phyloP scores from a whole-genome alignment of 2,888 invertebrate species.

The Microplitis manilae region DNA sequence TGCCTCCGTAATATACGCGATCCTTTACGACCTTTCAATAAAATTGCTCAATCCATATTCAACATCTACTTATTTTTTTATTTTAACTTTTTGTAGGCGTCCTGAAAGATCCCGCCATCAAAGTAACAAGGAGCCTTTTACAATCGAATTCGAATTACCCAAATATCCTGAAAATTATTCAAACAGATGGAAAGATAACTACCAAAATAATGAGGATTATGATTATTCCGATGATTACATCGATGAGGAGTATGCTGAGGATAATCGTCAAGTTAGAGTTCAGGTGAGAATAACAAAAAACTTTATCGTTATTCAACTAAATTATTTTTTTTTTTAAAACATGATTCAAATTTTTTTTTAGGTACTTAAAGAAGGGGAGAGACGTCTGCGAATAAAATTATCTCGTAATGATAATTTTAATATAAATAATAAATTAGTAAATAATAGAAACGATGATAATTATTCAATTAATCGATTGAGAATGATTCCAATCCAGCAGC shows the following conservation, averaged over 20 bases:
- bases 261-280: conserved; percentile 52
- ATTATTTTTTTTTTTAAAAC: conserved; percentile 33
- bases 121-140: conserved; percentile 54
- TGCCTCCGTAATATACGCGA: background rate
- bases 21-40: background rate
- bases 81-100: conserved; percentile 45
- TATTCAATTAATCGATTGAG: background rate
- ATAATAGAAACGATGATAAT: background rate
- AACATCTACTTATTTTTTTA: background rate
- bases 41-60: background rate
- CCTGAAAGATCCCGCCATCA: conserved; percentile 36
- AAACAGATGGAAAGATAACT: background rate
- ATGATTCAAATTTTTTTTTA: conserved; percentile 39
- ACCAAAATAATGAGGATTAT: background rate
- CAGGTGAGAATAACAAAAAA: conserved; percentile 46
- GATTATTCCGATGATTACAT: conserved; percentile 30
- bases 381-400: conserved; percentile 57
- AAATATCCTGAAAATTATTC: conserved; percentile 43
- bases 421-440: background rate
- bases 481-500: too few species aligned
- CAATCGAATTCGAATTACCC: conserved; percentile 61
- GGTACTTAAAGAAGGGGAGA: conserved; percentile 52
- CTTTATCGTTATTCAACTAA: background rate
- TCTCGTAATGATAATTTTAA: conserved; percentile 50
- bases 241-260: conserved; percentile 48